Conservation (phyloP, 2,113 vertebrate genomes). For the Diadophis punctatus region DNA sequence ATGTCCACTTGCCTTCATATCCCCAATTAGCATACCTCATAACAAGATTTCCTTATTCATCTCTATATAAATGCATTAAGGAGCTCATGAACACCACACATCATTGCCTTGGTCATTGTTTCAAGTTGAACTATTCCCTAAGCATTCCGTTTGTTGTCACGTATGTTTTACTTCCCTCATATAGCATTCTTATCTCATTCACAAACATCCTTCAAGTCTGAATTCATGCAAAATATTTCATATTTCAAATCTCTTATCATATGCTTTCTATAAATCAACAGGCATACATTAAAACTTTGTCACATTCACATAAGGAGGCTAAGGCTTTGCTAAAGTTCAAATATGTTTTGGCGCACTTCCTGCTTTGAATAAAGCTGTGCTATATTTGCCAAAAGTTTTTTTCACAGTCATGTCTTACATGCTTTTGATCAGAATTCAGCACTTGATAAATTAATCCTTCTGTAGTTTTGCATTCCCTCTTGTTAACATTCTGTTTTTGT, state of each 20-base stretch:
- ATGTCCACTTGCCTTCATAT: not conserved
- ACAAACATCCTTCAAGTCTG: not conserved
- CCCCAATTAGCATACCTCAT: not conserved
- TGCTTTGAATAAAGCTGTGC: not conserved
- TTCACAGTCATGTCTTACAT: not conserved
- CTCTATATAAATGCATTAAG: not conserved
- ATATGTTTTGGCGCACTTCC: not conserved
- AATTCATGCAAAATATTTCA: not conserved
- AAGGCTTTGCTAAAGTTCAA: not conserved
- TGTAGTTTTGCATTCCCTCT: not conserved
- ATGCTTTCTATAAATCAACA: not conserved
- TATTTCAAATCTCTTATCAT: not conserved
- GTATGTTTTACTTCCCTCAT: not conserved
- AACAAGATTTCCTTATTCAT: not conserved
- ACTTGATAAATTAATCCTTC: not conserved
- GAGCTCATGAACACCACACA: not conserved
- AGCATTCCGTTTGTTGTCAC: not conserved
- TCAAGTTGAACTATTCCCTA: not conserved
- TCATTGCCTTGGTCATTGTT: not conserved
- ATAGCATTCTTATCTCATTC: not conserved
- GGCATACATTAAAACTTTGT: not conserved
- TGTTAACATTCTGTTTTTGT: not conserved
- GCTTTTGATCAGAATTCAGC: not conserved
- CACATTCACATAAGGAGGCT: not conserved
- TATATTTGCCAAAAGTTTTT: not conserved